Conservation (phyloP, 2,888 invertebrate genomes). For the Dilophus febrilis region DNA sequence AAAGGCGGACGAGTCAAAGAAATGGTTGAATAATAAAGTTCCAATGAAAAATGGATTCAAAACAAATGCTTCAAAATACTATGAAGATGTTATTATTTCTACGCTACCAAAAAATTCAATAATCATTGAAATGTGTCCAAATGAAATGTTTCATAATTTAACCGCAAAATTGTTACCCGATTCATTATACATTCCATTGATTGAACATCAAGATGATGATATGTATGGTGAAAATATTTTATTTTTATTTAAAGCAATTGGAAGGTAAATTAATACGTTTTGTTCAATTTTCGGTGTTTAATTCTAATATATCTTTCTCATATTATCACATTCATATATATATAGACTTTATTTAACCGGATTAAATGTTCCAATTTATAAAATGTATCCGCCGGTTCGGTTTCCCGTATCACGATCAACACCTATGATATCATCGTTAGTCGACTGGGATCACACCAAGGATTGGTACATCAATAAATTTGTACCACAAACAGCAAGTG, state of each 20-base stretch:
- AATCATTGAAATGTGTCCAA: conserved; percentile 53
- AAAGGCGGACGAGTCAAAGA: too few relatives aligned
- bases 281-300: too few relatives aligned
- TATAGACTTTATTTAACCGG: conserved; percentile 61
- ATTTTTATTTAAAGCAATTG: conserved; percentile 27
- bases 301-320: neutral
- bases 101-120: conserved; percentile 44
- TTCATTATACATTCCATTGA: conserved; percentile 39
- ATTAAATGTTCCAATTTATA: conserved; percentile 51
- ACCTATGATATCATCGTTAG: conserved; percentile 61
- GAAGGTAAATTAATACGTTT: conserved; percentile 34
- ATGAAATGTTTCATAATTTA: conserved; percentile 48
- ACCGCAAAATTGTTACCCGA: conserved; percentile 39
- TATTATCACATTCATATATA: conserved; percentile 16
- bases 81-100: conserved; percentile 36
- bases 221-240: conserved; percentile 34
- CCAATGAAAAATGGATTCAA: too few relatives aligned
- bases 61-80: conserved; percentile 38
- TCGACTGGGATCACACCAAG: conserved; percentile 75
- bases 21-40: too few relatives aligned
- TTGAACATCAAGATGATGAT: conserved; percentile 38
- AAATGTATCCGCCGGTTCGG: conserved; percentile 54
- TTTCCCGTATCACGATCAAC: conserved; percentile 80
- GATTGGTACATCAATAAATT: conserved; percentile 58
- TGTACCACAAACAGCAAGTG: conserved; percentile 46